phyloP scores from a whole-genome alignment of 1,140 invertebrate species.

The Orius insidiosus region DNA sequence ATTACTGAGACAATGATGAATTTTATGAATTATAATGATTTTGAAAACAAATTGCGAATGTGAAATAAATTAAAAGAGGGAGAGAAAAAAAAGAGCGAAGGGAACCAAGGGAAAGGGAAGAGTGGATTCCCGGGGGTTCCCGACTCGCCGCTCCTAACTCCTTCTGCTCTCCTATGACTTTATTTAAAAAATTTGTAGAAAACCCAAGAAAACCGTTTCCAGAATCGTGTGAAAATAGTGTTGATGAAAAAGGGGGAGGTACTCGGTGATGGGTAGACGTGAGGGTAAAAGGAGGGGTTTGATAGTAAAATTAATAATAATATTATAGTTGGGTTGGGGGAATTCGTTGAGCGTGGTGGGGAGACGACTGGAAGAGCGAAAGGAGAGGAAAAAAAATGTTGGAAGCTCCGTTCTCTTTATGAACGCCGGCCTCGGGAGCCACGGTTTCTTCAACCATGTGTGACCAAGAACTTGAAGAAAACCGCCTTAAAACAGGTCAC shows the following conservation, averaged over 20 bases:
- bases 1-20: no score
- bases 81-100: no score
- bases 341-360: background rate
- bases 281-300: slow-evolving; percentile 12
- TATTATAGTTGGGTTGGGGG: background rate
- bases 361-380: background rate
- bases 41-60: no score
- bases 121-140: background rate
- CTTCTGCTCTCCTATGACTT: slow-evolving; percentile 12
- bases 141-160: background rate
- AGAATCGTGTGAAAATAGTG: slow-evolving; percentile 10
- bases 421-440: slow-evolving; percentile 4
- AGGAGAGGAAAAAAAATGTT: no score
- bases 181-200: slow-evolving; percentile 18
- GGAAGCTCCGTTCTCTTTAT: background rate
- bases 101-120: no score
- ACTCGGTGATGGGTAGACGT: background rate
- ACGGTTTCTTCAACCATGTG: slow-evolving; percentile 15
- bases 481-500: no score
- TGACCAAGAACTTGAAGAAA: slow-evolving; percentile 4
- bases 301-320: slow-evolving; percentile 14
- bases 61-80: no score
- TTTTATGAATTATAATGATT: no score
- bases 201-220: slow-evolving; percentile 17
- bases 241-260: no score